These are phyloP conservation scores for Trichomycterus rosablanca DNA, from an alignment of 2,113 vertebrate genomes.

Conservation along the genomic window DNA sequence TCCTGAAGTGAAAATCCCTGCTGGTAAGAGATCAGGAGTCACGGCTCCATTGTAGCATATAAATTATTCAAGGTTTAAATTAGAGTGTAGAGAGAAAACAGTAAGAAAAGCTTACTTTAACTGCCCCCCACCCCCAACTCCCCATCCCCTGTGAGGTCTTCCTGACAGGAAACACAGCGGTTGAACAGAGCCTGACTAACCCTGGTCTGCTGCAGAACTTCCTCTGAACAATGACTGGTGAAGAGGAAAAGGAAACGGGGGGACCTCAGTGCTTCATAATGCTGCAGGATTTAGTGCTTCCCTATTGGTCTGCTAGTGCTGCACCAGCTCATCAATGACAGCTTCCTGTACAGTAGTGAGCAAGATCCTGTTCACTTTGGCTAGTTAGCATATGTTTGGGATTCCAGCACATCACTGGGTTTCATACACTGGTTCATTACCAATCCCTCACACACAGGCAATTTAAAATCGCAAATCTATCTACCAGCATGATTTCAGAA, in stretches of 20 bases:
- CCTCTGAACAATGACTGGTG: conserved; percentile 49
- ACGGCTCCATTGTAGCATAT: conserved; percentile 33
- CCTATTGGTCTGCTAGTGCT: not conserved
- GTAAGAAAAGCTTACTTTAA: not conserved
- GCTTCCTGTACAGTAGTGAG: not conserved
- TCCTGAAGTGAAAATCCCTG: conserved; percentile 52
- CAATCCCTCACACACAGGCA: no score
- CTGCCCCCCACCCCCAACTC: not conserved
- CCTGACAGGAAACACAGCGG: conserved; percentile 41
- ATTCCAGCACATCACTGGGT: no score
- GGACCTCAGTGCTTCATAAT: not conserved
- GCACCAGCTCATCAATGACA: conserved; percentile 4
- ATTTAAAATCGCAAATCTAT: no score
- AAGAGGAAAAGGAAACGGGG: not conserved
- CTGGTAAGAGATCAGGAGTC: conserved; percentile 53
- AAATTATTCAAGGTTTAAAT: conserved; percentile 57
- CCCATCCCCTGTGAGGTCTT: no score
- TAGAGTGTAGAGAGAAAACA: not conserved
- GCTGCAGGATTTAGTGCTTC: not conserved
- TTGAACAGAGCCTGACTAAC: conserved; percentile 37
- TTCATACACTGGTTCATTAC: no score
- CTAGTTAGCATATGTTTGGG: no score
- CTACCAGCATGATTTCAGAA: no score
- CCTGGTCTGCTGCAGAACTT: conserved; percentile 22
- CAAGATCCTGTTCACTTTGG: not conserved